phyloP scores from a whole-genome alignment of 2,113 vertebrate species.

The Motacilla alba region DNA sequence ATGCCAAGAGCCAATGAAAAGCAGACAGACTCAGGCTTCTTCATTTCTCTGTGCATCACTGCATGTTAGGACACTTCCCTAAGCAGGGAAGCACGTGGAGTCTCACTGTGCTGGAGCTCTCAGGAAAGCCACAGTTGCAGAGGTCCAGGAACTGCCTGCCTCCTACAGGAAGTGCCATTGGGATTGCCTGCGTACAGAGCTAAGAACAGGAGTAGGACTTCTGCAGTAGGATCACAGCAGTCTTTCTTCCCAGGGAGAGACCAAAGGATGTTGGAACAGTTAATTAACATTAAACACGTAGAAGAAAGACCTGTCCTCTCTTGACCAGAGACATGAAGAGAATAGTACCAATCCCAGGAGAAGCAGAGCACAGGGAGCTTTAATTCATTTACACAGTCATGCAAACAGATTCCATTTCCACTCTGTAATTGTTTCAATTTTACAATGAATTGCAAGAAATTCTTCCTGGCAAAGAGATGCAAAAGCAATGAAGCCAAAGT shows the following conservation, averaged over 20 bases:
- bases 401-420: not conserved
- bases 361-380: not conserved
- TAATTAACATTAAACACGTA: not conserved
- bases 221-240: not conserved
- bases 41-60: not conserved
- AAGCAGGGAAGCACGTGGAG: not conserved
- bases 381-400: not conserved
- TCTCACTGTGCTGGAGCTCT: not conserved
- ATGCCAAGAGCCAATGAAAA: not conserved
- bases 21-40: not conserved
- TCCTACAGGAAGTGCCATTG: not conserved
- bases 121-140: not conserved
- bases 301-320: not conserved
- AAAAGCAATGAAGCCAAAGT: constrained; percentile 9
- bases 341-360: not conserved
- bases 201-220: not conserved
- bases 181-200: not conserved
- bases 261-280: not conserved
- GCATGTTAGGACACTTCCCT: not conserved
- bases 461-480: constrained; percentile 29
- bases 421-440: constrained; percentile 16
- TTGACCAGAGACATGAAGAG: not conserved
- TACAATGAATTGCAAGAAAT: constrained; percentile 17
- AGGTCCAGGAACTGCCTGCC: not conserved
- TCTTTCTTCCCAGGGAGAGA: not conserved